Percentiles rank a stretch among this genome's conserved stretches.
Evolutionary conservation across 1,140 invertebrate species (phyloP).

Genomic region (Armadillidium nasatum): DNA sequence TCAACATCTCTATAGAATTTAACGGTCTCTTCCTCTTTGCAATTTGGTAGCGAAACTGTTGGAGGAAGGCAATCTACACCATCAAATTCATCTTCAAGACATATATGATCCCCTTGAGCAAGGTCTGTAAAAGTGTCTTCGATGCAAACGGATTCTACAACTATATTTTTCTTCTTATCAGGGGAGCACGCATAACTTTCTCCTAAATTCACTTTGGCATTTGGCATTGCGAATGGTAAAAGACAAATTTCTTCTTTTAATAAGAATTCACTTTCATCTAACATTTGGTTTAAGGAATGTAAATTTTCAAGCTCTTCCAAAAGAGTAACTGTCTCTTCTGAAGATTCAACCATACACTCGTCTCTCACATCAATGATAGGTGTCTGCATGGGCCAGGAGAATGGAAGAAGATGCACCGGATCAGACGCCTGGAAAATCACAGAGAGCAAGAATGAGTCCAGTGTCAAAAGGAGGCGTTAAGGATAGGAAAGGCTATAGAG

Average conservation of each 20-base stretch:
- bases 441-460: background rate
- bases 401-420: background rate
- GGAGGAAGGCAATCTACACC: slow-evolving; percentile 27
- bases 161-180: background rate
- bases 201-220: background rate
- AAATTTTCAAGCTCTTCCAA: background rate
- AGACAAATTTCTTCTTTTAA: background rate
- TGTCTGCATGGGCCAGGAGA: slow-evolving; percentile 16
- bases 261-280: background rate
- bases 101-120: background rate
- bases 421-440: slow-evolving; percentile 16
- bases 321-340: background rate
- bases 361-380: slow-evolving; percentile 9
- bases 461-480: background rate
- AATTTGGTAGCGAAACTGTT: background rate
- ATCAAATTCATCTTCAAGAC: slow-evolving; percentile 29
- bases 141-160: background rate
- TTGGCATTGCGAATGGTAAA: background rate
- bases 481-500: background rate
- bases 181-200: background rate
- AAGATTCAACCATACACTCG: background rate
- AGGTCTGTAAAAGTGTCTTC: background rate
- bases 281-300: background rate
- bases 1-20: slow-evolving; percentile 31
- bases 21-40: slow-evolving; percentile 31